Percentiles rank a stretch among this genome's conserved stretches.
Evolutionary conservation across 2,113 vertebrate species (phyloP).

Genomic region (Martes martes): DNA sequence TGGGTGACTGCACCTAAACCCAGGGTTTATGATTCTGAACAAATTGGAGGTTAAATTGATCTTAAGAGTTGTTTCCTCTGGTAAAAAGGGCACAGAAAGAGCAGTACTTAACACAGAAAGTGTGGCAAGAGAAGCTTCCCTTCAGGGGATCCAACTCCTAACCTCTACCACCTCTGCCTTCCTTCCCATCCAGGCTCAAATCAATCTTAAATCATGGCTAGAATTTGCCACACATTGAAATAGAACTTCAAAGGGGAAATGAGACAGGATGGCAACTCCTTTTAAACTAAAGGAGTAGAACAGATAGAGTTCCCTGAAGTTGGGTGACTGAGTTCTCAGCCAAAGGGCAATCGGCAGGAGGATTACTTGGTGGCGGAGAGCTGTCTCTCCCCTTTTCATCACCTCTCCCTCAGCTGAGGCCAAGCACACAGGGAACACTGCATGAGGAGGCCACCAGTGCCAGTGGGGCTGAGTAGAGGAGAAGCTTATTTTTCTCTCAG

Average conservation of each 20-base stretch:
- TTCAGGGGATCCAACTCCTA: constrained; percentile 14
- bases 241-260: constrained; percentile 83
- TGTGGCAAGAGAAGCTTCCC: constrained; percentile 34
- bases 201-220: constrained; percentile 72
- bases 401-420: constrained; percentile 31
- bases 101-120: constrained; percentile 61
- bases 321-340: constrained; percentile 41
- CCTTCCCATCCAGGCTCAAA: constrained; percentile 60
- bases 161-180: constrained; percentile 36
- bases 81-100: constrained; percentile 65
- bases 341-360: constrained; percentile 51
- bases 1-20: neutral
- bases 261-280: constrained; percentile 69
- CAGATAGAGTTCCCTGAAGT: constrained; percentile 74
- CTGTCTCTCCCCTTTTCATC: constrained; percentile 69
- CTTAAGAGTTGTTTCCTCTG: neutral
- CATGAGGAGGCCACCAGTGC: neutral
- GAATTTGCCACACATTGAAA: constrained; percentile 76
- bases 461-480: neutral
- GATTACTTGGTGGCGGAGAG: constrained; percentile 57
- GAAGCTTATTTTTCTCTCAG: neutral
- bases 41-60: constrained; percentile 4
- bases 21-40: neutral
- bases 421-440: constrained; percentile 7
- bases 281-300: constrained; percentile 72